Evolutionary conservation across 2,797 vertebrate genomes (phyloP).

Genomic region (Glossophaga mutica): DNA sequence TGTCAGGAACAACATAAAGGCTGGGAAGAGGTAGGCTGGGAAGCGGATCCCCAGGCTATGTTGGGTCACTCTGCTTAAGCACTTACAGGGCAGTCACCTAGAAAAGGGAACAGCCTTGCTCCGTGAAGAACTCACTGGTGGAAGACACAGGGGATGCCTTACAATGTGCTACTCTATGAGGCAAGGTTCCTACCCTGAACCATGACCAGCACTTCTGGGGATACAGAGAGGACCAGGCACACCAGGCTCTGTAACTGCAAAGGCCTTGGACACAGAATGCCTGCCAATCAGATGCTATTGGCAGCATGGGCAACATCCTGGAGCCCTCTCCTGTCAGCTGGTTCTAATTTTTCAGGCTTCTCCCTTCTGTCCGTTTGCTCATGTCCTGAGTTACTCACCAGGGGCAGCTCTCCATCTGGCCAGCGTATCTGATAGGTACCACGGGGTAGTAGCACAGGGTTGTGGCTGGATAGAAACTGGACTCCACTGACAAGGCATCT

Average conservation of each 20-base stretch:
- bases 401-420: constrained; percentile 48
- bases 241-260: background rate
- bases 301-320: rapidly evolving
- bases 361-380: background rate
- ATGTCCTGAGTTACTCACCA: constrained; percentile 72
- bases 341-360: rapidly evolving
- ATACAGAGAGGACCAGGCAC: background rate
- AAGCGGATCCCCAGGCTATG: background rate
- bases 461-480: constrained; percentile 81
- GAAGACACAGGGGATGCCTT: background rate
- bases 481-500: constrained; percentile 75
- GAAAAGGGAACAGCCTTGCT: background rate
- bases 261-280: background rate
- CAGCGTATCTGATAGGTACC: constrained; percentile 77
- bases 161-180: background rate
- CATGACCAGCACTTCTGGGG: background rate
- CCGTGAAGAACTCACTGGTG: background rate
- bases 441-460: constrained; percentile 75
- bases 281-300: background rate
- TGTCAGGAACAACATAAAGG: background rate
- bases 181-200: background rate
- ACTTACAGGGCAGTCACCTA: background rate
- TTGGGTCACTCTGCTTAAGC: background rate
- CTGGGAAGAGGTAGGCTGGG: background rate
- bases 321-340: rapidly evolving